Percentiles rank a stretch among this genome's conserved stretches.
Conservation (phyloP, 2,113 vertebrate genomes). For the Syngnathoides biaculeatus region DNA sequence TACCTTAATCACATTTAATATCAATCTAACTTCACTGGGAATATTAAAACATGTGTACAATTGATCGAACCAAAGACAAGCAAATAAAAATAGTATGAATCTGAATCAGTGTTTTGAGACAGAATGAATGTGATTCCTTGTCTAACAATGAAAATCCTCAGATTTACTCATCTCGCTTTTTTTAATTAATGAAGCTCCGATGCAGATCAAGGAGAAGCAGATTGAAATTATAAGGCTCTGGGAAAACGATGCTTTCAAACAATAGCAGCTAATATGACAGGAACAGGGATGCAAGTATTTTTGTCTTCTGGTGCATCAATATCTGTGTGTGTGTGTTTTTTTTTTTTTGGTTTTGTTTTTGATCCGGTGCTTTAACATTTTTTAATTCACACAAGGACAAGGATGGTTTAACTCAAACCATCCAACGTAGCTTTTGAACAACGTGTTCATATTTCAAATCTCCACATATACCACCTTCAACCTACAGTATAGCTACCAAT, state of each 20-base stretch:
- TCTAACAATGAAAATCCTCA: conserved; percentile 36
- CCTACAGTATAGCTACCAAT: too few species aligned
- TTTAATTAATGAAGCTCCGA: conserved; percentile 41
- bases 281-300: not conserved
- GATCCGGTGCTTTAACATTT: not conserved
- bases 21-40: not conserved
- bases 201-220: conserved; percentile 18
- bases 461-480: too few species aligned
- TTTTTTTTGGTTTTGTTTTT: not conserved
- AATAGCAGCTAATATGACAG: conserved; percentile 9
- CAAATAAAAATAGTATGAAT: conserved; percentile 16
- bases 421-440: too few species aligned
- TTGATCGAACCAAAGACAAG: not conserved
- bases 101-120: conserved; percentile 15
- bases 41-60: not conserved
- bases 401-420: not conserved
- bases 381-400: not conserved
- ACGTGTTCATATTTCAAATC: too few species aligned
- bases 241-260: not conserved
- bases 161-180: conserved; percentile 36
- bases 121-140: conserved; percentile 31
- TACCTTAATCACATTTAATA: conserved; percentile 1
- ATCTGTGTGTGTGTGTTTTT: too few species aligned
- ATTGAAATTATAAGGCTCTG: conserved; percentile 7
- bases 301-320: not conserved